A percentile compares a stretch with the other conserved stretches of the same genome.
Evolutionary conservation across 2,888 invertebrate species (phyloP).

Genomic region (Carpatolechia fugitivella): DNA sequence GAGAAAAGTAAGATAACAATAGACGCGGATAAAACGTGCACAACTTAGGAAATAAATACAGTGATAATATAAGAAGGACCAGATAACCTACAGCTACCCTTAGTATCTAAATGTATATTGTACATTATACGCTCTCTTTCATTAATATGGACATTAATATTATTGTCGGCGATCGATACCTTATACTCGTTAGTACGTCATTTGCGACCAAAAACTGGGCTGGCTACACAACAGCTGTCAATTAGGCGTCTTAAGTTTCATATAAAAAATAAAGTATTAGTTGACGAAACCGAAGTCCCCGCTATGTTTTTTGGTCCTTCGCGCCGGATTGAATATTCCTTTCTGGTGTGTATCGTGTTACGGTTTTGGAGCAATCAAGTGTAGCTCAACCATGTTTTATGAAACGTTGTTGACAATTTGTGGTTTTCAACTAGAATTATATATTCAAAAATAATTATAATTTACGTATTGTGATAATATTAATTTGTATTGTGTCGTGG

Average conservation of each 20-base stretch:
- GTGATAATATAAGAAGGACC: too few relatives aligned
- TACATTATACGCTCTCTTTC: neutral
- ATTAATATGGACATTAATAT: neutral
- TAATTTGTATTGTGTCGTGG: too few relatives aligned
- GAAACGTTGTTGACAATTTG: conserved; percentile 9
- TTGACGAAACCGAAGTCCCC: conserved; percentile 42
- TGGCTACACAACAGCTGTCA: conserved; percentile 51
- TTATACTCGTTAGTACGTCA: conserved; percentile 23
- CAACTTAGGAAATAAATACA: too few relatives aligned
- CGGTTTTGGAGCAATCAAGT: conserved; percentile 32
- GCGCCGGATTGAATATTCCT: conserved; percentile 42
- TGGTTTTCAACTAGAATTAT: conserved; percentile 3
- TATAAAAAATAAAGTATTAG: conserved; percentile 38
- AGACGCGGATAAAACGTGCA: too few relatives aligned
- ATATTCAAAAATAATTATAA: neutral
- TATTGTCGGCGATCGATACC: neutral
- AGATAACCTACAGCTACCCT: too few relatives aligned
- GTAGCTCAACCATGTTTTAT: conserved; percentile 7
- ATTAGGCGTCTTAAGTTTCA: conserved; percentile 51
- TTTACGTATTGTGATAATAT: too few relatives aligned
- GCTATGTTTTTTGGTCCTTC: conserved; percentile 44
- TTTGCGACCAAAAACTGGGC: conserved; percentile 30
- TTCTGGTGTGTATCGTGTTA: conserved; percentile 48
- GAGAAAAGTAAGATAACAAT: too few relatives aligned
- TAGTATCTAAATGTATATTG: too few relatives aligned